A percentile compares a stretch with the other conserved stretches of the same genome.
Conservation (phyloP, 2,888 invertebrate genomes). For the Rhagophthalmus giganteus region DNA sequence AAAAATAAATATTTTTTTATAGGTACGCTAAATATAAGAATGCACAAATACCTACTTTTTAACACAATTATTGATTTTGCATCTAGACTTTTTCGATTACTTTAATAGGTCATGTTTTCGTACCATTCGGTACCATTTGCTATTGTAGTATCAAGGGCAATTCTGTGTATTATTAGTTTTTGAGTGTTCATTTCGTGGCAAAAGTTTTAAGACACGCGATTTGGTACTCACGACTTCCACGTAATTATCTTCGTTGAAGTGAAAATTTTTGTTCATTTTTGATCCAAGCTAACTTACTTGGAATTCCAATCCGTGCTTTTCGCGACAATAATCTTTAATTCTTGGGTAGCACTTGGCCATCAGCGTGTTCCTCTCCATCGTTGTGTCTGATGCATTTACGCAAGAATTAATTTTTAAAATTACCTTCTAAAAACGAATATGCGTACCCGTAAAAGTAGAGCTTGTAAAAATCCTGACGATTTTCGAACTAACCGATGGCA, state of each 20-base stretch:
- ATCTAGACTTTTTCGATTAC: too few relatives aligned
- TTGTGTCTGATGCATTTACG: constrained; percentile 82
- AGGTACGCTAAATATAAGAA: too few relatives aligned
- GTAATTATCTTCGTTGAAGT: background rate
- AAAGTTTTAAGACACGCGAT: constrained; percentile 5
- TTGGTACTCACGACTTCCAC: background rate
- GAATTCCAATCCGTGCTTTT: constrained; percentile 96
- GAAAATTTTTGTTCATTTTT: too few relatives aligned
- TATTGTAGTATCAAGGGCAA: constrained; percentile 37
- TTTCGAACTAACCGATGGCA: constrained; percentile 96
- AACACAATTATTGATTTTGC: constrained; percentile 20
- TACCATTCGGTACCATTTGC: constrained; percentile 37
- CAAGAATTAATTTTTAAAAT: background rate
- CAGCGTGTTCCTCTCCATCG: constrained; percentile 93
- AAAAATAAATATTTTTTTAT: too few relatives aligned
- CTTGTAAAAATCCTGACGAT: constrained; percentile 98
- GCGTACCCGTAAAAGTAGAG: constrained; percentile 93
- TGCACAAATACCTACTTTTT: too few relatives aligned
- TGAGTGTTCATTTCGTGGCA: too few relatives aligned
- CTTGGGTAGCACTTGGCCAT: constrained; percentile 98
- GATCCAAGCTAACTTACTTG: constrained; percentile 85
- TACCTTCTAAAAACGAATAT: too few relatives aligned
- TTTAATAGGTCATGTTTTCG: constrained; percentile 31
- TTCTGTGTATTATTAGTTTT: constrained; percentile 17
- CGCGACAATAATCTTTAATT: constrained; percentile 94